Base-by-base conservation (phyloP, 2,888 invertebrate species). In the Hermaeophaga mercurialis region DNA sequence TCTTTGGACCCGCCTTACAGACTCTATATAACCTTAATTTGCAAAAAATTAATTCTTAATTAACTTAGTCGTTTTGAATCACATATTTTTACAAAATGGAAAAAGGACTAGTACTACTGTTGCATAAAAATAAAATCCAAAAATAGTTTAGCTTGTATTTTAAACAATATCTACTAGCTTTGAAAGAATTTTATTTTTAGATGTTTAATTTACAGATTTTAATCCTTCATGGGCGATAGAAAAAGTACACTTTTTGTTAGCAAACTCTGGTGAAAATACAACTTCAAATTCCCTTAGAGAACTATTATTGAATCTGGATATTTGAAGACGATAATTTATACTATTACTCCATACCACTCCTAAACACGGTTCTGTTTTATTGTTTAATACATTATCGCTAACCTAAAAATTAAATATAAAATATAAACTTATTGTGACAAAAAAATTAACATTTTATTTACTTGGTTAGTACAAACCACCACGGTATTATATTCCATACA, bases 391-490 rank as follows among this genome's bases (percentile, higher is more conserved):
- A 50, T 77, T 73, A 41, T 78, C 75, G 26, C 76, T 70, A 9
- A 79, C 76, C 78, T 78, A 60, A 58, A 15, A n/a, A n/a, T n/a
- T n/a, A n/a, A n/a, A n/a, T n/a, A 26, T 8, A 2, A 24, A 14
- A 26, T 12, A 22, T n/a, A 9, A 7, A 14, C 8, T 9, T 12
- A 22, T n/a, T n/a, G 12, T 9, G 18, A 5, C 44, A 14, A 33
- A 12, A 11, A 2, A 33, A 9, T 19, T 18, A 6, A 18, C 9
- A 28, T 33, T 17, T 11, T 17, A 22, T 45, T 46, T 72, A 89
- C 89, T 81, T 91, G 90, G 78, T 91, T 91, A 2, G 86, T 81
- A 70, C 88, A 88, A 44, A 91, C 73, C 34, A 89, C 77, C 5
- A 83, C 84, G 47, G 86, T 76, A 15, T 82, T 77, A 70, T 83